A percentile compares a stretch with the other conserved stretches of the same genome.
These are phyloP conservation scores for Enteromius unitaeniatus DNA, from an alignment of 2,797 vertebrate genomes.

Conservation along the genomic window DNA sequence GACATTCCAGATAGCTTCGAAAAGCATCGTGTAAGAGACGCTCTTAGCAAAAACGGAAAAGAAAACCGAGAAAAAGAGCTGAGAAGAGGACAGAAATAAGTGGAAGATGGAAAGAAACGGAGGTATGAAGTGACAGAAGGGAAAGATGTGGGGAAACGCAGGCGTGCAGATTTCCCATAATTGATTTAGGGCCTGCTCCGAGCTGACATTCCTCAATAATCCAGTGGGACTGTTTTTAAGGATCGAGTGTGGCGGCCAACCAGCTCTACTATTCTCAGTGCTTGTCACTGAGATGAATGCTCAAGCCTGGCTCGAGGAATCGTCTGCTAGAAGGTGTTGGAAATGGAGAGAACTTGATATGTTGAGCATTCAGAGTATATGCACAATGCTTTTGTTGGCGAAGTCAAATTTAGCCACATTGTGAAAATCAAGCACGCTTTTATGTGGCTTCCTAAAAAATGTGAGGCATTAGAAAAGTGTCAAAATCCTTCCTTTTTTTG, in stretches of 20 bases:
- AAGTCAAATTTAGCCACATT: neutral
- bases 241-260: slow-evolving; percentile 31
- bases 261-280: slow-evolving; percentile 8
- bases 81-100: slow-evolving; percentile 3
- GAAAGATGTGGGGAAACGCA: slow-evolving; percentile 31
- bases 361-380: neutral
- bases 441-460: neutral
- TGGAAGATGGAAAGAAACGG: slow-evolving; percentile 38
- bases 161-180: slow-evolving; percentile 67
- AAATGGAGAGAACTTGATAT: neutral
- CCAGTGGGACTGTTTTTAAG: slow-evolving; percentile 70
- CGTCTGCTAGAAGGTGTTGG: slow-evolving; percentile 1
- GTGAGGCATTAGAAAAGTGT: neutral
- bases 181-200: slow-evolving; percentile 81
- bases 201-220: slow-evolving; percentile 81
- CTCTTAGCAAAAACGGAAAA: neutral
- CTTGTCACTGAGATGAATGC: slow-evolving; percentile 33
- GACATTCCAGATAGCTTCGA: neutral
- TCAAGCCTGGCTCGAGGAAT: slow-evolving; percentile 9
- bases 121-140: slow-evolving; percentile 37
- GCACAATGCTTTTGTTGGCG: slow-evolving; percentile 2
- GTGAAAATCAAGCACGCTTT: neutral
- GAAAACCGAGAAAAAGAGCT: slow-evolving; percentile 2
- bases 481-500: neutral
- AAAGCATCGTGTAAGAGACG: slow-evolving; percentile 1